Base-by-base conservation (phyloP, 2,888 invertebrate species). In the Entomobrya proxima region DNA sequence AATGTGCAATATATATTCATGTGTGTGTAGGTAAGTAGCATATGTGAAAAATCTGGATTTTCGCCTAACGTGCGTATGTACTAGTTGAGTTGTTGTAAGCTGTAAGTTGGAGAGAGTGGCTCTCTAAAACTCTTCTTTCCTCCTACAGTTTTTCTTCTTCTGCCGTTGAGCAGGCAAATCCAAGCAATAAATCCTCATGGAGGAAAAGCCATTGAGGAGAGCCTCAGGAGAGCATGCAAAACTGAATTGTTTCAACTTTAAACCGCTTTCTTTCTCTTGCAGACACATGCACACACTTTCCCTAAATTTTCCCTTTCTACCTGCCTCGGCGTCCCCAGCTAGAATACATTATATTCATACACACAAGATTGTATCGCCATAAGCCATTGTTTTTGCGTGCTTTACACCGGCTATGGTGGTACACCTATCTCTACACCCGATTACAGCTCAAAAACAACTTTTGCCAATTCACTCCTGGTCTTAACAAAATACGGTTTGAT, bases 161-260 rank as follows among this genome's bases (percentile, higher is more conserved):
- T 47, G 44, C 35, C 13, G 72, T 27, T 35, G 79, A 44, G 37
- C 47, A 40, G 64, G 82, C 74, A 82, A 82, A 82, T 82, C 82
- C 82, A 37, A 50, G 82, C 82, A 82, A 82, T 82, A 82, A 82
- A 82, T 82, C 82, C 82, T 75, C 82, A 82, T 82, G 82, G 82
- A 75, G 75, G 82, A 61, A 72, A 82, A 82, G 74, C 82, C 82
- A 82, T 82, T 82, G 82, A 82, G 82, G 82, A 75, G 75, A 82
- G 82, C 82, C 82, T 75, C 82, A 75, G 75, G 82, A 82, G 82
- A 82, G 82, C 82, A 82, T 82, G 82, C 82, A 82, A 82, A 81
- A 82, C 82, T 82, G 82, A 82, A 82, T 82, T 82, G 82, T 82
- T 82, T 82, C 82, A 82, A 82, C 82, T 82, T 81, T 82, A 82